A percentile compares a stretch with the other conserved stretches of the same genome.
Evolutionary conservation across 1,140 invertebrate species (phyloP).

Genomic region (Macrosteles quadrilineatus): DNA sequence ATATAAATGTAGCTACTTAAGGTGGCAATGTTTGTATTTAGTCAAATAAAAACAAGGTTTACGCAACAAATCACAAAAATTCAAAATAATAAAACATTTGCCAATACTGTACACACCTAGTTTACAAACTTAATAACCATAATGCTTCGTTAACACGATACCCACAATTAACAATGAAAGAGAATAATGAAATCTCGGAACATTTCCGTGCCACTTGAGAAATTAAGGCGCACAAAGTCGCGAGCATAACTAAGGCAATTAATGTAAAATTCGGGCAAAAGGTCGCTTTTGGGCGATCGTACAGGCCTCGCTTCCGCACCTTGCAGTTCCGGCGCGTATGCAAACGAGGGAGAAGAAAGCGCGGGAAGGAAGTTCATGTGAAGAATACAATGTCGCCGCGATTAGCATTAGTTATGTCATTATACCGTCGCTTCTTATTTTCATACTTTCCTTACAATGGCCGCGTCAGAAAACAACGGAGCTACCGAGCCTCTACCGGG

Average conservation of each 20-base stretch:
- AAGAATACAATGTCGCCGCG: constrained; percentile 18
- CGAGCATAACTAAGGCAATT: constrained; percentile 6
- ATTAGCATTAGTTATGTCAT: constrained; percentile 22
- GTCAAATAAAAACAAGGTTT: too few species aligned
- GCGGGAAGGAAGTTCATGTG: constrained; percentile 13
- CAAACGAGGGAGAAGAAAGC: constrained; percentile 1
- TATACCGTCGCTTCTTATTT: constrained; percentile 7
- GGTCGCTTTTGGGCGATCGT: background rate
- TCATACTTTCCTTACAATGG: background rate
- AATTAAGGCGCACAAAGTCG: background rate
- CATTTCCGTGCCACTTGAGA: constrained; percentile 14
- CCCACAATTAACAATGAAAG: too few species aligned
- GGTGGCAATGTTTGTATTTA: too few species aligned
- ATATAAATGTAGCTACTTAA: too few species aligned
- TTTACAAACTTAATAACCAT: too few species aligned
- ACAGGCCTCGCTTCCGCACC: background rate
- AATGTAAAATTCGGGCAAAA: constrained; percentile 21
- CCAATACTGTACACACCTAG: too few species aligned
- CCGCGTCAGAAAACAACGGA: background rate
- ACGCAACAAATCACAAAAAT: too few species aligned
- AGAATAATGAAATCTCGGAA: too few species aligned
- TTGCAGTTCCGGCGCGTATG: background rate
- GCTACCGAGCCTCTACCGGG: too few species aligned
- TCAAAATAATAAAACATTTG: too few species aligned
- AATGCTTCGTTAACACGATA: too few species aligned